phyloP scores from a whole-genome alignment of 2,797 vertebrate genomes.

The Eidolon dupreanum region DNA sequence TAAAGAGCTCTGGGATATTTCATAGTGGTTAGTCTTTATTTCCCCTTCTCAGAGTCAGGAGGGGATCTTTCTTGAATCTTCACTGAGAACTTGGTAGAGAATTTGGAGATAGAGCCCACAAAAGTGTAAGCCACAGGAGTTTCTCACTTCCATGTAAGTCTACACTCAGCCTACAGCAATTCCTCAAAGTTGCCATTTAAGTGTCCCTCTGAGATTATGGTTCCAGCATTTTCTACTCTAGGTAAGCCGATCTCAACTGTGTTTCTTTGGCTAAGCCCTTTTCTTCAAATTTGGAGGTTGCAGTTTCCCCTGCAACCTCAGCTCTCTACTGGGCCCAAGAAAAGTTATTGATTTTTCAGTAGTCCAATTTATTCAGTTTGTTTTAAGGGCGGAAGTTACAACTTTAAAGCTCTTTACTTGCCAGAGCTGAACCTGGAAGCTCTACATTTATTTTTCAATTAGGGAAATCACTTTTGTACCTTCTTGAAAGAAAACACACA shows the following conservation, averaged over 20 bases:
- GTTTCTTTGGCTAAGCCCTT: slow-evolving; percentile 7
- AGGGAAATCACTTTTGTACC: neutral
- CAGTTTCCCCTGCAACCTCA: neutral
- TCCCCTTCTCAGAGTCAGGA: neutral
- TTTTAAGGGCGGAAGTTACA: neutral
- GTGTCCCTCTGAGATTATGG: neutral
- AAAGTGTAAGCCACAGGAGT: neutral
- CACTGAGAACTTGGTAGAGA: slow-evolving; percentile 3
- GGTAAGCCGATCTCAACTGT: slow-evolving; percentile 54
- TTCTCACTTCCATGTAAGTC: neutral
- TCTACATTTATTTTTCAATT: slow-evolving; percentile 31
- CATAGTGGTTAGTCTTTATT: slow-evolving; percentile 19
- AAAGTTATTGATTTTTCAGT: neutral
- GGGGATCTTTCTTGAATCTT: slow-evolving; percentile 44
- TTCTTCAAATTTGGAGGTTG: slow-evolving; percentile 20
- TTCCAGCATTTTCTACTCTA: neutral
- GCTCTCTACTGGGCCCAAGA: neutral
- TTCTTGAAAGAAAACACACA: neutral
- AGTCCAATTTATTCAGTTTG: neutral
- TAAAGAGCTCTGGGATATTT: slow-evolving; percentile 45
- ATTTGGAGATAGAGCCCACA: slow-evolving; percentile 2
- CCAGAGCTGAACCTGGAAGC: neutral
- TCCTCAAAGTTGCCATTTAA: neutral
- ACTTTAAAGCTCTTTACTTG: slow-evolving; percentile 33
- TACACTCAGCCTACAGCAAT: neutral